Percentiles rank a stretch among this genome's conserved stretches.
These are phyloP conservation scores for Drosophila cognata DNA, from an alignment of 2,888 invertebrate species.

Conservation along the genomic window DNA sequence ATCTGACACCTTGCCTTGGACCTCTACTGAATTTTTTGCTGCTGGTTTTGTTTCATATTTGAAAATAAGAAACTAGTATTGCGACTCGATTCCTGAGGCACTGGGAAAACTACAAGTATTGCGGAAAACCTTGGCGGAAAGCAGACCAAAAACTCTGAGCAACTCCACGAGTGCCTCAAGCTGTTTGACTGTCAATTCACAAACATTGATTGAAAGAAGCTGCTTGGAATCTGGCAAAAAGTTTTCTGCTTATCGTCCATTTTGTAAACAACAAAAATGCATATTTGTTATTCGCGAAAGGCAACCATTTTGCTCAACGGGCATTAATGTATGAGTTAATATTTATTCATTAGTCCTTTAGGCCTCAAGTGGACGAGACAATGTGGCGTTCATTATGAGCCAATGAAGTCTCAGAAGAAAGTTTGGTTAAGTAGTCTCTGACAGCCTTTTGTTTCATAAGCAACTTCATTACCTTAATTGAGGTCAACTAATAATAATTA, in stretches of 20 bases:
- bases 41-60: conserved; percentile 18
- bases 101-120: conserved; percentile 12
- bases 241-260: conserved; percentile 22
- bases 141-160: not conserved
- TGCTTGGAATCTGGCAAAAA: conserved; percentile 22
- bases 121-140: conserved; percentile 25
- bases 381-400: conserved; percentile 19
- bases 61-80: conserved; percentile 35
- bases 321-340: conserved; percentile 9
- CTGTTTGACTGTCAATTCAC: conserved; percentile 38
- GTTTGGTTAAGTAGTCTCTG: conserved; percentile 32
- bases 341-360: conserved; percentile 44
- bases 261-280: conserved; percentile 23
- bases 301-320: conserved; percentile 6
- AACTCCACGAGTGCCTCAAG: conserved; percentile 1
- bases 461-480: conserved; percentile 37
- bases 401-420: conserved; percentile 20
- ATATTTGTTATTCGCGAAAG: conserved; percentile 41
- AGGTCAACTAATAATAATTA: conserved; percentile 10
- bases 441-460: conserved; percentile 33
- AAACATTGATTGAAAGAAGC: conserved; percentile 53
- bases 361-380: conserved; percentile 2
- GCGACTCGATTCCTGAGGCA: not conserved
- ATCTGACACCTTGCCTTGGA: conserved; percentile 33
- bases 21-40: not conserved